Percentiles rank a stretch among this genome's conserved stretches.
These are phyloP conservation scores for Uloborus diversus DNA, from an alignment of 1,140 invertebrate genomes.

Conservation along the genomic window DNA sequence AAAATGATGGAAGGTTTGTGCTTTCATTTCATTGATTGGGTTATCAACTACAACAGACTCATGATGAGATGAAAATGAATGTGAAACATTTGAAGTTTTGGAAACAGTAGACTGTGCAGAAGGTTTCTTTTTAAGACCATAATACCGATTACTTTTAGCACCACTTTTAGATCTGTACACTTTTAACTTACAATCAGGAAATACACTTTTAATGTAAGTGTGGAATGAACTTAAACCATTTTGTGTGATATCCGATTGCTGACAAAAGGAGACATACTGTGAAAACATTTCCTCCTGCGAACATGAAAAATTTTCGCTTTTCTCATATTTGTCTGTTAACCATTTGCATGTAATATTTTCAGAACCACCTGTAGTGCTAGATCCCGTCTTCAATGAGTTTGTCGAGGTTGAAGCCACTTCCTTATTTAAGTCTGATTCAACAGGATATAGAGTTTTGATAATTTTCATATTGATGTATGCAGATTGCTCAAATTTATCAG, in stretches of 20 bases:
- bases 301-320: not conserved
- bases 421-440: not conserved
- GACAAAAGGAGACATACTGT: too few relatives aligned
- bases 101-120: not conserved
- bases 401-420: not conserved
- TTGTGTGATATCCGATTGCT: too few relatives aligned
- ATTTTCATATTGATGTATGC: constrained; percentile 95
- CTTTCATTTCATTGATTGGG: too few relatives aligned
- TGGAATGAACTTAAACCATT: too few relatives aligned
- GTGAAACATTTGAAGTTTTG: too few relatives aligned
- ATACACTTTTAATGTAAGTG: too few relatives aligned
- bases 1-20: too few relatives aligned
- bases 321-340: not conserved
- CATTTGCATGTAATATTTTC: not conserved
- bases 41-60: too few relatives aligned
- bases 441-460: constrained; percentile 76
- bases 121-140: not conserved
- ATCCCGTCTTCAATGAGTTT: not conserved
- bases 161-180: not conserved
- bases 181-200: not conserved
- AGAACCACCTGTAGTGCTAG: not conserved
- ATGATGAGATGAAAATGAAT: too few relatives aligned
- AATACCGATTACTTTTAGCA: not conserved
- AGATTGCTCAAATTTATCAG: constrained; percentile 92
- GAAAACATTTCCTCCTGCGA: not conserved